Evolutionary conservation across 2,888 invertebrate species (phyloP).

Genomic region (Loripinus fragilis): DNA sequence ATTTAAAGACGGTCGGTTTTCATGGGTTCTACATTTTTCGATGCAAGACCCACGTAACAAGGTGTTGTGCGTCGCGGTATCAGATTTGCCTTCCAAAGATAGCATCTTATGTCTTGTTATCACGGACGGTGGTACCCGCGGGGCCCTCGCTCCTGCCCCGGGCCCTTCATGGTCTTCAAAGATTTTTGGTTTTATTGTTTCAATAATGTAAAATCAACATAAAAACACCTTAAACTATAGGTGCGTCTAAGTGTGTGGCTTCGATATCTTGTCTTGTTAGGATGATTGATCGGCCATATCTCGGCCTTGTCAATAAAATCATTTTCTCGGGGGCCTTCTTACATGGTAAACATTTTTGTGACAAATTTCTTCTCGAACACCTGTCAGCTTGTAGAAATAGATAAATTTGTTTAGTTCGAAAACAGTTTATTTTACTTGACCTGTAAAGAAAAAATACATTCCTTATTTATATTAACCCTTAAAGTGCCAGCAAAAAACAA

Average conservation of each 20-base stretch:
- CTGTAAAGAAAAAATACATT: too few relatives aligned
- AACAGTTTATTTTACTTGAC: background rate
- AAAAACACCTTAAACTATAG: background rate
- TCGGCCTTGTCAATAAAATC: constrained; percentile 12
- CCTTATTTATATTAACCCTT: too few relatives aligned
- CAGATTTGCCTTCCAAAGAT: background rate
- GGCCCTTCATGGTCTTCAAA: background rate
- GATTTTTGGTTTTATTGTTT: constrained; percentile 4
- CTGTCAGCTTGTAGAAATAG: constrained; percentile 1
- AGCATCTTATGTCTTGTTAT: background rate
- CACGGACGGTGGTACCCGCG: background rate
- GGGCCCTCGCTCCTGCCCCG: background rate
- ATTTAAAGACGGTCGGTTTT: too few relatives aligned
- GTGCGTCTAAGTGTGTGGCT: background rate
- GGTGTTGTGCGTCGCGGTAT: constrained; percentile 8
- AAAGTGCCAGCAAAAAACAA: too few relatives aligned
- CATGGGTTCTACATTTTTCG: too few relatives aligned
- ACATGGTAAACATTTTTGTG: constrained; percentile 15
- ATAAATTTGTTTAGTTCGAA: constrained; percentile 5
- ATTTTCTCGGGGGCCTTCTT: constrained; percentile 15
- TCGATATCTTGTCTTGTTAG: background rate
- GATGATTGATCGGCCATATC: constrained; percentile 8
- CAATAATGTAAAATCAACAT: background rate
- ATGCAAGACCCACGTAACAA: background rate
- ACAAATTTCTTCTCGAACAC: constrained; percentile 12